phyloP scores from a whole-genome alignment of 1,140 invertebrate species.

The Euwallacea similis region DNA sequence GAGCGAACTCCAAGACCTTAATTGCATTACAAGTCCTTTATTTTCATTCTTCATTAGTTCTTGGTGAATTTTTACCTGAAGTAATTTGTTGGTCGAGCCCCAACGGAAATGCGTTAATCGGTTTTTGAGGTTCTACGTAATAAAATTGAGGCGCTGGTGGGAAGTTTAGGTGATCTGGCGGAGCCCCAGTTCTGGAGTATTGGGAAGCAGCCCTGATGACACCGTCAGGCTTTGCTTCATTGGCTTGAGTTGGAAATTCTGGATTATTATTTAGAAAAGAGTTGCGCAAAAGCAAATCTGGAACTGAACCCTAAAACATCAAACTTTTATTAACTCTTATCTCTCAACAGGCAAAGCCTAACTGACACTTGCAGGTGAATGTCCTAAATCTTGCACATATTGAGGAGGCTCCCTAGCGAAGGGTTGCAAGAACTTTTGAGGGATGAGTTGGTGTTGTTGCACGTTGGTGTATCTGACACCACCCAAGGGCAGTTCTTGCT shows the following conservation, averaged over 20 bases:
- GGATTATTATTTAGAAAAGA: constrained; percentile 8
- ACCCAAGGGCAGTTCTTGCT: constrained; percentile 26
- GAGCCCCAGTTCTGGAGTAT: constrained; percentile 10
- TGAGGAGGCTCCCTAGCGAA: constrained; percentile 20
- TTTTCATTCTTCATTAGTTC: too few relatives aligned
- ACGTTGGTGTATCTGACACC: constrained; percentile 37
- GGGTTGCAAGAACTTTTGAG: constrained; percentile 30
- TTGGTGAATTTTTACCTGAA: too few relatives aligned
- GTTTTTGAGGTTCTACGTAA: neutral
- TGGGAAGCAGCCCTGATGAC: constrained; percentile 10
- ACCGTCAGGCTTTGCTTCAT: constrained; percentile 6
- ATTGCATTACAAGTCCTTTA: too few relatives aligned
- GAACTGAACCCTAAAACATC: constrained; percentile 8
- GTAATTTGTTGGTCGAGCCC: too few relatives aligned
- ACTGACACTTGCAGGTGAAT: neutral
- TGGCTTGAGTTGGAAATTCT: constrained; percentile 7
- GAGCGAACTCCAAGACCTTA: too few relatives aligned
- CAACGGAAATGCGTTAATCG: neutral
- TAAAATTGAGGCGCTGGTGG: neutral
- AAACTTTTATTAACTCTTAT: neutral
- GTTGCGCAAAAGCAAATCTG: constrained; percentile 14
- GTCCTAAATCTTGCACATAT: neutral
- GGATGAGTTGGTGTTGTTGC: constrained; percentile 22
- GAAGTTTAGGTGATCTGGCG: neutral
- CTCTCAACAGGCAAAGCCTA: neutral